Base-by-base conservation (phyloP, 2,888 invertebrate genomes). In the Philonicus albiceps region DNA sequence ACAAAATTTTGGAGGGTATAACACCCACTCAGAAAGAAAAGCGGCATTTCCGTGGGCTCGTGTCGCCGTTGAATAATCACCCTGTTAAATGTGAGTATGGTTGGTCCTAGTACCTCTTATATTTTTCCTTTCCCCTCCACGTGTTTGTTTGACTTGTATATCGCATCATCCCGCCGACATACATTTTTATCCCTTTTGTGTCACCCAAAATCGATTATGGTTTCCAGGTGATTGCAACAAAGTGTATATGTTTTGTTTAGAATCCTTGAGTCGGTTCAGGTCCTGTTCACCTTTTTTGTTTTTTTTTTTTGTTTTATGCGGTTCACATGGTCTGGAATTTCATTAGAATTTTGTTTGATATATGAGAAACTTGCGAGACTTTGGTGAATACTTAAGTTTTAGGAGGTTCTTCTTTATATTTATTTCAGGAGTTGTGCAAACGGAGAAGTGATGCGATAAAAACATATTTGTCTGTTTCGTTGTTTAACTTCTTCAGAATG, bases 41-140 rank as follows among this genome's bases (percentile, higher is more conserved):
- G 27, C 64, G 27, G 27, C 64, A 64, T 64, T 64, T 64, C 27
- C 7, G 64, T 2, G 13, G n/a, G n/a, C 8, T 11, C 64, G 64
- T 64, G 22, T 64, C 64, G 64, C 1, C 11, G 8, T 4, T 64
- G 8, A 64, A 64, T 64, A 64, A 64, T 64, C 64, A 19, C 11
- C 64, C 64, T 64, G 64, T 43, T 78, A 49, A 49, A 78, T 78
- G 78, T 78, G 49, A 78, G 78, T 78, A 49, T 53, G 49, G 30
- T 49, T 64, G 49, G 40, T n/a, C 64, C 64, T 49, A 11, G 40
- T 43, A 43, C 3, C 49, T 11, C 16, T 53, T 78, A 19, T 43
- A 43, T 43, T 37, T 49, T 27, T 22, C 1, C 19, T 22, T 76
- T 31, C 19, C 31, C 22, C 34, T 19, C 40, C 40, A 37, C 19